Conservation (phyloP, 2,888 invertebrate species). For the Drosophila hamatofila region DNA sequence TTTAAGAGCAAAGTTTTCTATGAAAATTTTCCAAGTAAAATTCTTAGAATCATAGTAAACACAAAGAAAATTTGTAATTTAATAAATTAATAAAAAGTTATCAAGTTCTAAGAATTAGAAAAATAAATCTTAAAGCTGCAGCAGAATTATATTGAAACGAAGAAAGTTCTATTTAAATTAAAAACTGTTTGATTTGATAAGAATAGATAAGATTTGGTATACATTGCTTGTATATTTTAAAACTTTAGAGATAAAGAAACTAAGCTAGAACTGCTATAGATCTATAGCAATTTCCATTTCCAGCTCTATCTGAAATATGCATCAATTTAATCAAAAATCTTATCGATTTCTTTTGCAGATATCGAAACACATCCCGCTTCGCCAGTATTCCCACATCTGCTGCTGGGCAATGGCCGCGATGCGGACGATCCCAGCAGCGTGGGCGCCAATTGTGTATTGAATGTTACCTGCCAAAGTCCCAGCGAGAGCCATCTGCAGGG, state of each 20-base stretch:
- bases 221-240: background rate
- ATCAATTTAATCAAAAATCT: background rate
- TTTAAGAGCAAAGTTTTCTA: background rate
- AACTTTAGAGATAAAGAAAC: background rate
- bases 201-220: background rate
- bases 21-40: background rate
- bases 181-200: conserved; percentile 1
- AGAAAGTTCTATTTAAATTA: background rate
- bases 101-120: background rate
- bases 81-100: background rate
- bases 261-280: background rate
- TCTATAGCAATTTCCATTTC: background rate
- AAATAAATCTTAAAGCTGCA: background rate
- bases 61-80: background rate
- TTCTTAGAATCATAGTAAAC: background rate
- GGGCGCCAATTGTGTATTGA: conserved; percentile 92
- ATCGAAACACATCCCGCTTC: conserved; percentile 91
- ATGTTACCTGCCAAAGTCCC: conserved; percentile 92
- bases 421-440: conserved; percentile 90
- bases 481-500: conserved; percentile 88
- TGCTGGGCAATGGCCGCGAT: conserved; percentile 93
- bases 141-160: background rate
- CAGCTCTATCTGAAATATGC: no score
- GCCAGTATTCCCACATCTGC: conserved; percentile 91
- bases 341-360: conserved; percentile 84